phyloP scores from a whole-genome alignment of 30 jellyfish, hydroid and myxozoan species.

The Phacellophora camtschatica region DNA sequence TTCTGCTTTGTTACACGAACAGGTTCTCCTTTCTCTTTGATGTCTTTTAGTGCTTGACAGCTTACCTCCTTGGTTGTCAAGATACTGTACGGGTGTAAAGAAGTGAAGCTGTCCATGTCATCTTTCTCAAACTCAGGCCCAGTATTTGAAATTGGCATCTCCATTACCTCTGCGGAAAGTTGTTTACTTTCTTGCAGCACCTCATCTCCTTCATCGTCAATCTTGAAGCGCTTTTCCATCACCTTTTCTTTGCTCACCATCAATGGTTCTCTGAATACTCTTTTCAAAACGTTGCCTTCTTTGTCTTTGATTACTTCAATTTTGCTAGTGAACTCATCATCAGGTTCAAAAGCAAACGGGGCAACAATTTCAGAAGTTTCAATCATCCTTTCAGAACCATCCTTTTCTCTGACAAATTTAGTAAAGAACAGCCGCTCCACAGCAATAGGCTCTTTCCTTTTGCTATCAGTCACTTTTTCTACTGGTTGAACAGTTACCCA shows the following conservation, averaged over 20 bases:
- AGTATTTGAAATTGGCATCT: neutral
- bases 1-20: neutral
- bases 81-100: conserved; percentile 5
- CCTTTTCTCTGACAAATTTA: neutral
- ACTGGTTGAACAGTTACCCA: conserved; percentile 31
- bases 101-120: neutral
- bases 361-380: neutral
- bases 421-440: neutral
- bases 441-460: neutral
- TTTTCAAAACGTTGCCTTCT: neutral
- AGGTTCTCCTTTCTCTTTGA: conserved; percentile 15
- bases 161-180: neutral
- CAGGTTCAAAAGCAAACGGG: neutral
- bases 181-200: conserved; percentile 3
- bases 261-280: neutral
- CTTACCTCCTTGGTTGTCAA: conserved; percentile 19
- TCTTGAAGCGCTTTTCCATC: conserved; percentile 36
- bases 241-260: conserved; percentile 41
- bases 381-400: conserved; percentile 17
- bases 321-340: neutral
- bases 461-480: neutral
- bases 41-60: neutral
- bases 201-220: conserved; percentile 80
- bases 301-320: neutral
- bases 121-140: neutral